Conservation (phyloP, 2,797 vertebrate genomes). For the Hippopotamyrus pictus region DNA sequence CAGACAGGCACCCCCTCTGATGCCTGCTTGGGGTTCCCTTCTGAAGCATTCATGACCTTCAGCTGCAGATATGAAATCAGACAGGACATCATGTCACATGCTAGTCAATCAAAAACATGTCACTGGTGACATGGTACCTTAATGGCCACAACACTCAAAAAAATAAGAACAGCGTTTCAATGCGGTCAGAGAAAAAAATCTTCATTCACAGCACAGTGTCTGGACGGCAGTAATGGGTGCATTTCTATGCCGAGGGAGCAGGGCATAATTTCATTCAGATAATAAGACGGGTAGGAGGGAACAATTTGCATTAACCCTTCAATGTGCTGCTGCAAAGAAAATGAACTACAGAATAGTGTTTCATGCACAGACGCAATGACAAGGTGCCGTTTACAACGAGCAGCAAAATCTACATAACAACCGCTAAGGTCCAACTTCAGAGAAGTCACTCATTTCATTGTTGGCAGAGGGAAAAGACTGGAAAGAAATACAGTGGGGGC, state of each 20-base stretch:
- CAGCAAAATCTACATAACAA: not conserved
- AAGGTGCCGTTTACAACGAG: not conserved
- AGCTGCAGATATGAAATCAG: not conserved
- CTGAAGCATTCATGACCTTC: not conserved
- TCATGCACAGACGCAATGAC: not conserved
- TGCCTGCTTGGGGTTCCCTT: not conserved
- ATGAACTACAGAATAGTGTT: not conserved
- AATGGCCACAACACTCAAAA: not conserved
- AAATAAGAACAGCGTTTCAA: not conserved
- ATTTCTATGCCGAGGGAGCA: not conserved
- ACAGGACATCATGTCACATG: not conserved
- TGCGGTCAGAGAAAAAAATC: not conserved
- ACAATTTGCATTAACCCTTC: not conserved
- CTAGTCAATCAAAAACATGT: not conserved
- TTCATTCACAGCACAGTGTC: not conserved
- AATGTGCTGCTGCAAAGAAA: not conserved
- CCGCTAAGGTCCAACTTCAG: not conserved
- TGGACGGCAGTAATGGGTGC: not conserved
- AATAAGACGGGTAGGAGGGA: not conserved
- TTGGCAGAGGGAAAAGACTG: not conserved
- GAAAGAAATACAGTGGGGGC: not conserved
- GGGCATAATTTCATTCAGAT: conserved; percentile 2
- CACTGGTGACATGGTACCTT: not conserved
- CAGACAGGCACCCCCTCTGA: not conserved
- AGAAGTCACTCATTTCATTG: not conserved